These are phyloP conservation scores for Malacoraja senta DNA, from an alignment of 2,797 vertebrate genomes.

Conservation along the genomic window DNA sequence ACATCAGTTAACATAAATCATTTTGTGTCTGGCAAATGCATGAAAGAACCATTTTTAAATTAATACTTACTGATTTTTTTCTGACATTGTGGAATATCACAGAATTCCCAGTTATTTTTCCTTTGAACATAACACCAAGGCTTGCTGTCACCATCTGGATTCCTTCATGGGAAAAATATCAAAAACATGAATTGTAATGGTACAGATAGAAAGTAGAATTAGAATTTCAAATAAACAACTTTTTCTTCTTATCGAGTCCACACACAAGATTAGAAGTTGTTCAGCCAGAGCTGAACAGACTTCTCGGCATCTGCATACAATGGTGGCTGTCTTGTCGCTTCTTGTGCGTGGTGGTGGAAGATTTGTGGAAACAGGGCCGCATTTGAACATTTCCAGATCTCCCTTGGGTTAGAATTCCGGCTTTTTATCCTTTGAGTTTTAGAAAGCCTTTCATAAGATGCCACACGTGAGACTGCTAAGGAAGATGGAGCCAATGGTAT, in stretches of 20 bases:
- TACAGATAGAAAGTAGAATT: neutral
- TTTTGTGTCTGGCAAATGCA: neutral
- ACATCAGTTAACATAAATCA: neutral
- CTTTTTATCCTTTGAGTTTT: too few relatives aligned
- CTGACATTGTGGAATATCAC: constrained; percentile 68
- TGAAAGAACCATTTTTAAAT: neutral
- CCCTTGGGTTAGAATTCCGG: too few relatives aligned
- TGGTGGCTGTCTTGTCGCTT: too few relatives aligned
- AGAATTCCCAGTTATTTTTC: constrained; percentile 74
- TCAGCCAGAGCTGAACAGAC: neutral
- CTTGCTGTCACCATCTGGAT: constrained; percentile 72
- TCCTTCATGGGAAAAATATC: constrained; percentile 57
- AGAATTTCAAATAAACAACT: neutral
- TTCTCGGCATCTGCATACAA: neutral
- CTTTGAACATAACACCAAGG: constrained; percentile 83
- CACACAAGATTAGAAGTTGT: too few relatives aligned
- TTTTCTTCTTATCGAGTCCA: neutral
- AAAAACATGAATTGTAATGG: neutral
- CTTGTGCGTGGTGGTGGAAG: too few relatives aligned
- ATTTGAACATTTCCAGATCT: too few relatives aligned
- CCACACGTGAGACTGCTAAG: too few relatives aligned
- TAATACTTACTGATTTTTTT: neutral
- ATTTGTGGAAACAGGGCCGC: too few relatives aligned
- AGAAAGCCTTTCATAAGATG: too few relatives aligned
- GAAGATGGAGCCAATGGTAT: too few relatives aligned